phyloP scores from a whole-genome alignment of 2,888 invertebrate species.

The Drosophila rellima region DNA sequence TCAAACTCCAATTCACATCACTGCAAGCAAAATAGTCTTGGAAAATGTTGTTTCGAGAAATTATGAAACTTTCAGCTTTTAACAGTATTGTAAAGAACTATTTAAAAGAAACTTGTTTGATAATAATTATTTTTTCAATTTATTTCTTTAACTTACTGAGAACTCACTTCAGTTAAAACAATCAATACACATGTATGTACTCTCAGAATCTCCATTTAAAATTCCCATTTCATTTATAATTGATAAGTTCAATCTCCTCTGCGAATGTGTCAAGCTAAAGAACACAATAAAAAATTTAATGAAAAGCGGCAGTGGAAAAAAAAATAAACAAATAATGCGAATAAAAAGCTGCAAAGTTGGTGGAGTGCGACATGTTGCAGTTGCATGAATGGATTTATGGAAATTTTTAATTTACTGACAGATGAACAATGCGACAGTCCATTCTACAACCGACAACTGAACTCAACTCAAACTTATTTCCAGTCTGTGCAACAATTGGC shows the following conservation, averaged over 20 bases:
- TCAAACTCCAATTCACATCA: too few relatives aligned
- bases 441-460: background rate
- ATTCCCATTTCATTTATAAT: conserved; percentile 35
- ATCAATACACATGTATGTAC: conserved; percentile 3
- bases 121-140: conserved; percentile 4
- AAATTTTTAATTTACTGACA: conserved; percentile 73
- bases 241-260: conserved; percentile 39
- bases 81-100: background rate
- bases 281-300: conserved; percentile 43
- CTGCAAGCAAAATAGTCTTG: too few relatives aligned
- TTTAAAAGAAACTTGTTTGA: background rate
- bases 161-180: conserved; percentile 10
- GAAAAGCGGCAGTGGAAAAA: conserved; percentile 33
- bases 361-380: conserved; percentile 40
- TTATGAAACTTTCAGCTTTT: background rate
- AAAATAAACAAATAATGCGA: conserved; percentile 13
- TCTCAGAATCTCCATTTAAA: background rate
- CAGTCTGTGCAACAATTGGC: conserved; percentile 53
- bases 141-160: conserved; percentile 1
- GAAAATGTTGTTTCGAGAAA: too few relatives aligned
- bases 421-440: conserved; percentile 43
- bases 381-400: conserved; percentile 64
- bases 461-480: conserved; percentile 8
- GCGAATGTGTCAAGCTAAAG: conserved; percentile 15
- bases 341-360: background rate